Conservation (phyloP, 2,888 invertebrate species). For the Drosophila monieri region DNA sequence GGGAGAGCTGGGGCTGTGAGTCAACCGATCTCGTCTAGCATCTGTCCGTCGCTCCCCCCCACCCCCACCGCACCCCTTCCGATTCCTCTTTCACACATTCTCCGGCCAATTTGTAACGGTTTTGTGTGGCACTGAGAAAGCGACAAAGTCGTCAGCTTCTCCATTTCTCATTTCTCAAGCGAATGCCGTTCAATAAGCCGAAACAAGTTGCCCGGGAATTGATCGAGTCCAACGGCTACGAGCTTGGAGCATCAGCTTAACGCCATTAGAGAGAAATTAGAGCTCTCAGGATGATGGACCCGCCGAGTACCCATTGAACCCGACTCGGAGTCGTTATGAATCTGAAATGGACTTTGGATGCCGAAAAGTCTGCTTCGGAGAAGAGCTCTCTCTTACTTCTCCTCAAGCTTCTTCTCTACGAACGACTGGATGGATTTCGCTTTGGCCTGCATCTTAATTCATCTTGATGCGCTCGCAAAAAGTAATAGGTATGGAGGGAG, state of each 20-base stretch:
- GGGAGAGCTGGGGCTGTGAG: constrained; percentile 3
- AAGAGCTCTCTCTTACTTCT: not conserved
- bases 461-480: constrained; percentile 39
- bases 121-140: constrained; percentile 48
- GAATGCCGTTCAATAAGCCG: constrained; percentile 38
- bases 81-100: constrained; percentile 43
- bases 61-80: not conserved
- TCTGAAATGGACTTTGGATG: too few species aligned
- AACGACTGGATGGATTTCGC: not conserved
- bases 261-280: not conserved
- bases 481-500: constrained; percentile 15
- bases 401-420: too few species aligned
- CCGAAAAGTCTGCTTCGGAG: not conserved
- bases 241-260: not conserved
- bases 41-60: not conserved
- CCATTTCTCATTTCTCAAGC: constrained; percentile 23
- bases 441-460: not conserved
- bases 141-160: constrained; percentile 36
- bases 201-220: constrained; percentile 35
- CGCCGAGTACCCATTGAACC: not conserved
- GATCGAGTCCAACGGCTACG: constrained; percentile 19
- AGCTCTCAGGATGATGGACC: not conserved
- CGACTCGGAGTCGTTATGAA: too few species aligned
- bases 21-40: constrained; percentile 10
- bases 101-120: constrained; percentile 67